Conservation (phyloP, 1,140 invertebrate species). For the Diplogasteroides magnus region DNA sequence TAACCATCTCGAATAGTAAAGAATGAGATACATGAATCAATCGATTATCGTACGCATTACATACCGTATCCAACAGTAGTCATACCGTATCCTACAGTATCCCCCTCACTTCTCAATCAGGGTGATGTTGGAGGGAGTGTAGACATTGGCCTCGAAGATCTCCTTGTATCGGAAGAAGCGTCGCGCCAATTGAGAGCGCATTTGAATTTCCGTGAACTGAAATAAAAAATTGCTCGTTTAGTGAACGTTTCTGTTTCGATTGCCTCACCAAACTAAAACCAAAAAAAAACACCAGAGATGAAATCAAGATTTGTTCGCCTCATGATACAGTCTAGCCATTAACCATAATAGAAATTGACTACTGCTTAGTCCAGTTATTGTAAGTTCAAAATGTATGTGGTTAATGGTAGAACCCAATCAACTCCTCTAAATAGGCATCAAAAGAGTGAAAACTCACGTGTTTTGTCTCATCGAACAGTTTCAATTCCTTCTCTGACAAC, state of each 20-base stretch:
- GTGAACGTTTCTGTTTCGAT: too few species aligned
- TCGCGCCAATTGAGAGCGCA: slow-evolving; percentile 27
- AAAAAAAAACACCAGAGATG: too few species aligned
- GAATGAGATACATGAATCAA: too few species aligned
- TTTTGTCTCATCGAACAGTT: slow-evolving; percentile 39
- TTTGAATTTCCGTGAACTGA: slow-evolving; percentile 29
- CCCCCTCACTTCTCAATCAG: too few species aligned
- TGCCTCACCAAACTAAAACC: too few species aligned
- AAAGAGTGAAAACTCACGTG: slow-evolving; percentile 27
- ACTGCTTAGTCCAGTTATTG: background rate
- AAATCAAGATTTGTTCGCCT: background rate
- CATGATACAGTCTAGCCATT: background rate
- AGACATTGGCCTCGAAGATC: slow-evolving; percentile 49
- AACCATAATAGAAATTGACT: background rate
- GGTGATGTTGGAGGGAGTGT: slow-evolving; percentile 41
- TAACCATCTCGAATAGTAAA: too few species aligned
- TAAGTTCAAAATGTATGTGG: background rate
- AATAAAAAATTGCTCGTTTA: slow-evolving; percentile 6
- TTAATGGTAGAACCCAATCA: background rate
- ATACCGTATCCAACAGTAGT: too few species aligned
- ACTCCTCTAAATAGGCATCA: background rate
- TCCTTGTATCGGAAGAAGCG: slow-evolving; percentile 39
- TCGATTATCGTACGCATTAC: too few species aligned
- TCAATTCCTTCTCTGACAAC: slow-evolving; percentile 21
- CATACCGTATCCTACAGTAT: too few species aligned